Percentiles rank a stretch among this genome's conserved stretches.
phyloP scores from a whole-genome alignment of 2,797 vertebrate genomes.

The Megaceryle alcyon region DNA sequence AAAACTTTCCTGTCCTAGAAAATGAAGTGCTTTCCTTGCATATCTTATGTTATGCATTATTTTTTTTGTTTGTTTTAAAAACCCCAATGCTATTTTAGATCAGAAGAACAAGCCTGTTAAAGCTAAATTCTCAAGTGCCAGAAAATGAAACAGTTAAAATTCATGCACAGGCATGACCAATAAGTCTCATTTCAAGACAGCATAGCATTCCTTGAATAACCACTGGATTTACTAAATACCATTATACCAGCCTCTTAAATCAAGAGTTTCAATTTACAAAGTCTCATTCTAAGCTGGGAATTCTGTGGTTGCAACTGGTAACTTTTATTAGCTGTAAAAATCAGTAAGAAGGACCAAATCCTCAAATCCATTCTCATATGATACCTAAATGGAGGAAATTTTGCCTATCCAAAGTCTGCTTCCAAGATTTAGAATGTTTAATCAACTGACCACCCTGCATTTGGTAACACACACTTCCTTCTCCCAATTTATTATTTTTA shows the following conservation, averaged over 20 bases:
- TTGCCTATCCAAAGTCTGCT: neutral
- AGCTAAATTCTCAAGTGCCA: neutral
- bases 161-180: neutral
- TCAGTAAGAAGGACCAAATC: neutral
- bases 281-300: neutral
- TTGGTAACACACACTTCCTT: neutral
- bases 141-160: neutral
- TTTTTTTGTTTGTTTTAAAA: neutral
- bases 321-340: neutral
- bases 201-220: neutral
- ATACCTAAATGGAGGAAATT: neutral
- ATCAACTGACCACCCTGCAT: fast-evolving
- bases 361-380: neutral
- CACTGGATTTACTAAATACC: neutral
- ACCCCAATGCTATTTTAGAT: neutral
- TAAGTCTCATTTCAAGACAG: neutral
- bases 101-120: neutral
- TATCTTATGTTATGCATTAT: neutral
- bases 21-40: neutral
- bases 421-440: neutral
- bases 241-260: neutral
- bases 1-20: neutral
- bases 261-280: neutral
- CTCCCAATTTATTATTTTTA: neutral
- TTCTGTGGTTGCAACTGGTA: neutral